A percentile compares a stretch with the other conserved stretches of the same genome.
Evolutionary conservation across 2,888 invertebrate species (phyloP).

Genomic region (Rhaphigaster nebulosa): DNA sequence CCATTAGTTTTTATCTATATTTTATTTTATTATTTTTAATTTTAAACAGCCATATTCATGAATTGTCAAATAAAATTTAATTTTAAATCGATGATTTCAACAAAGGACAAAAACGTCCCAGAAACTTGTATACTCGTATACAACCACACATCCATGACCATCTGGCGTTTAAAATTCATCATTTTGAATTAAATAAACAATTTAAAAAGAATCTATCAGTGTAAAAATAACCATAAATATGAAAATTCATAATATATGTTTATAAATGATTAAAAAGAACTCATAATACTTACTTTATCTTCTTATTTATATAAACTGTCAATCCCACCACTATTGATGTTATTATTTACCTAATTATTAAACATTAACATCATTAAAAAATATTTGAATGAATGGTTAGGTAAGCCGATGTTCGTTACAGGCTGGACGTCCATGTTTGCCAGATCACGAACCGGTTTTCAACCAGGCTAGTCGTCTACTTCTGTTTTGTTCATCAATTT

Average conservation of each 20-base stretch:
- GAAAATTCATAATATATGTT: background rate
- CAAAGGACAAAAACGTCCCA: too few relatives aligned
- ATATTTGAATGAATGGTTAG: background rate
- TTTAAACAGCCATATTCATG: too few relatives aligned
- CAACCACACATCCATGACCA: background rate
- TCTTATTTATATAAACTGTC: background rate
- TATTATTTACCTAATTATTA: background rate
- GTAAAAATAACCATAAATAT: background rate
- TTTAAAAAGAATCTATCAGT: too few relatives aligned
- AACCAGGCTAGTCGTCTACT: background rate
- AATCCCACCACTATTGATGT: background rate
- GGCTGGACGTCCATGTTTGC: constrained; percentile 16
- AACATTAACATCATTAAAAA: background rate
- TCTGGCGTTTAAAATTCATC: background rate
- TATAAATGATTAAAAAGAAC: background rate
- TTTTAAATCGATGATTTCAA: too few relatives aligned
- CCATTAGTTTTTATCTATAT: background rate
- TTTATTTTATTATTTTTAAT: background rate
- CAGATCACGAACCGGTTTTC: constrained; percentile 11
- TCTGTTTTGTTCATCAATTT: background rate
- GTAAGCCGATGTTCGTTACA: background rate
- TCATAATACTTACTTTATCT: background rate
- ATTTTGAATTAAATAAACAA: background rate
- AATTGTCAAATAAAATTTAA: too few relatives aligned
- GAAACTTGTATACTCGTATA: background rate